phyloP scores from a whole-genome alignment of 2,797 vertebrate species.

The Toxotes lorentzi region DNA sequence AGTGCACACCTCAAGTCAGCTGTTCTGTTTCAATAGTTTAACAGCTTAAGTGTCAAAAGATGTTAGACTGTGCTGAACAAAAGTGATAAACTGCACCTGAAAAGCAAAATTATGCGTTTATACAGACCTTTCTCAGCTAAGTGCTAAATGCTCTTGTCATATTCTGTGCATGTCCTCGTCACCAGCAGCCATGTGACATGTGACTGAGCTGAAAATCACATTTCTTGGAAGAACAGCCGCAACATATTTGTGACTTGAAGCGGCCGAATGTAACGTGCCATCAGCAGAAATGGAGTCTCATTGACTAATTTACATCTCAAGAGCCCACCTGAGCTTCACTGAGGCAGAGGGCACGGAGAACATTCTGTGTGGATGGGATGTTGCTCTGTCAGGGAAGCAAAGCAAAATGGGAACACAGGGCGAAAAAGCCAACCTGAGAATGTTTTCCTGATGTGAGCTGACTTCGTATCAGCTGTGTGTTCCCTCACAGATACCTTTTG shows the following conservation, averaged over 20 bases:
- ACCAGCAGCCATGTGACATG: not conserved
- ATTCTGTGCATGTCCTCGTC: not conserved
- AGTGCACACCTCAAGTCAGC: not conserved
- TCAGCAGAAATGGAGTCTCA: constrained; percentile 41
- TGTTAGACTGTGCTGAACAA: not conserved
- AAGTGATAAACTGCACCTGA: not conserved
- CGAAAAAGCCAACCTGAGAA: constrained; percentile 13
- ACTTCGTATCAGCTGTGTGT: constrained; percentile 11
- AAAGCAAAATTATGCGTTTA: not conserved
- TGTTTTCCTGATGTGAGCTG: constrained; percentile 22
- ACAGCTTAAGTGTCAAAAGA: not conserved
- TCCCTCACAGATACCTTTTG: constrained; percentile 2
- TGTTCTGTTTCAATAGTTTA: not conserved
- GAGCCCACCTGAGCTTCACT: constrained; percentile 49
- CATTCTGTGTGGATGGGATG: constrained; percentile 44
- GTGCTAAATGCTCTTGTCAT: constrained; percentile 1
- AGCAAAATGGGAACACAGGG: constrained; percentile 63
- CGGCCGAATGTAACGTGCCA: constrained; percentile 10
- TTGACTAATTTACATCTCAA: constrained; percentile 44
- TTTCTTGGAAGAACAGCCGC: constrained; percentile 10
- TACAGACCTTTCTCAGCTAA: not conserved
- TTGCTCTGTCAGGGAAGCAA: constrained; percentile 56
- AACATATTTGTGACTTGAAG: constrained; percentile 10
- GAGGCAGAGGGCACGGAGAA: constrained; percentile 58
- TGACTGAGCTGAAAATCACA: constrained; percentile 9